phyloP scores from a whole-genome alignment of 1,140 invertebrate species.

The Schlechtendalia chinensis region DNA sequence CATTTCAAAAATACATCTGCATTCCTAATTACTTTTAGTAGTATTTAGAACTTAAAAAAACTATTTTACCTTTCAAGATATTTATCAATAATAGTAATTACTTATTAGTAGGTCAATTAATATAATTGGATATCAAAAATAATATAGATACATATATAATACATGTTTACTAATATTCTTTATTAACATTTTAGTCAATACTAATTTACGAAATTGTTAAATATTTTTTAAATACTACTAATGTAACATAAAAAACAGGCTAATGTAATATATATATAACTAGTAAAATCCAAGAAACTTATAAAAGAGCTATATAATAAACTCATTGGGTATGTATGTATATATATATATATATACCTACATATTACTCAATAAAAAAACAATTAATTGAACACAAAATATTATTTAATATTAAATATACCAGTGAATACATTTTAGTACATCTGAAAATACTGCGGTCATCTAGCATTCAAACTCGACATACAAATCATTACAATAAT shows the following conservation, averaged over 20 bases:
- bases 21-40: too few species aligned
- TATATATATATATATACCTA: too few species aligned
- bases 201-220: not conserved
- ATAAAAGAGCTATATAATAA: not conserved
- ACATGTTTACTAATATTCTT: too few species aligned
- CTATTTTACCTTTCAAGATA: not conserved
- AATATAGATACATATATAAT: not conserved
- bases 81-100: not conserved
- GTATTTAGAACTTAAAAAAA: too few species aligned
- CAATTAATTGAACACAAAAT: not conserved
- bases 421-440: not conserved
- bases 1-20: not conserved
- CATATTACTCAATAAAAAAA: not conserved
- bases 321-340: not conserved
- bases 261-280: too few species aligned
- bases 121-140: not conserved
- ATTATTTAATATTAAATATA: not conserved
- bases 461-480: not conserved
- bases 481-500: slow-evolving; percentile 19
- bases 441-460: slow-evolving; percentile 11
- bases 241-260: not conserved
- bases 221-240: not conserved
- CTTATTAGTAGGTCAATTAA: not conserved
- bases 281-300: too few species aligned
- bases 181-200: not conserved